Base-by-base conservation (phyloP, 2,113 vertebrate genomes). In the Struthidea cinerea region DNA sequence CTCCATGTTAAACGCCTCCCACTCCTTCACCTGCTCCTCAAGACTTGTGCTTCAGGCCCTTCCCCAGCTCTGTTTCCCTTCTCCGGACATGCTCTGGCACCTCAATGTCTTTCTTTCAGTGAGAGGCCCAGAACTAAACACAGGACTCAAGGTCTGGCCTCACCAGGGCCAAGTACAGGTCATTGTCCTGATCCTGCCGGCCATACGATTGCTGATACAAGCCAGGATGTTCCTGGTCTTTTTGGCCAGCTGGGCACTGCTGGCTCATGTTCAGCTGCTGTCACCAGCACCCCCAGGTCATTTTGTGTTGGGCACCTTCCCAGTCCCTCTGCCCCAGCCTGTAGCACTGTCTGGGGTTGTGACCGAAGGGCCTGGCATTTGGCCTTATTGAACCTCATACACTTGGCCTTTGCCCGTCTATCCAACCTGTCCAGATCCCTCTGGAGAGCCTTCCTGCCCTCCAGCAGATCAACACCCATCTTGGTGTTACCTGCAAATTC, bases 101-200 rank as follows among this genome's bases (percentile, higher is more conserved):
- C 32, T 63, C 42, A 37, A 4, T 56, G 18, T 42, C 27, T 56
- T 47, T 47, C 3, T n/a, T 42, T 16, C 14, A 44, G 27, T 50
- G 32, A 44, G 42, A 32, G 27, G 28, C 57, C 28, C 16, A 52
- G 44, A 90, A 44, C 37, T 57, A 16, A 24, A 50, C 9, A 17
- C 27, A 64, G 42, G 10, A 78, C 27, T 84, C 1, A 1, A 64
- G 24, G 16, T n/a, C 11, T 50, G 50, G 23, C 44, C 11, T 78
- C 19, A 57, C 9, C 22, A n/a, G 10, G 5, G 32, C 49, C 0
- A 1, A 50, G 19, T 71, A 21, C 11, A 30, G 27, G 16, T 33
- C 13, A 35, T 16, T 32, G 35, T n/a, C 21, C 30, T 83, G 19
- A 30, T 47, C 47, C 12, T 55, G 7, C 21, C 76, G 56, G 7